phyloP scores from a whole-genome alignment of 37 sponge, comb jelly and placozoan genomes.

The Theonella swinhoei region DNA sequence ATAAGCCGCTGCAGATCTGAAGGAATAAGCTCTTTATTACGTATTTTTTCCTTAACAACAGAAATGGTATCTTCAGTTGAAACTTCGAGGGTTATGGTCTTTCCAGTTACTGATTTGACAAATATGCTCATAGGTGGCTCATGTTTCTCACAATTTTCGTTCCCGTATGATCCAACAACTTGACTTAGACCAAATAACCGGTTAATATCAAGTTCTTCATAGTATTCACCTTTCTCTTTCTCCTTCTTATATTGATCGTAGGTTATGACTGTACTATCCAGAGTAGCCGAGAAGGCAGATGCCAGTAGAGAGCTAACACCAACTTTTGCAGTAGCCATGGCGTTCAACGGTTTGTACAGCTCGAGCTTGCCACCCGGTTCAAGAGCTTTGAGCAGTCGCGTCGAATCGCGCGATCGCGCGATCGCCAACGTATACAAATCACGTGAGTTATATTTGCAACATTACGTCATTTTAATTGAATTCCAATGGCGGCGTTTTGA shows the following conservation, averaged over 20 bases:
- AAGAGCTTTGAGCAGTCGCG: too few species aligned
- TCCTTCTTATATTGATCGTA: neutral
- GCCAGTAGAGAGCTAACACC: neutral
- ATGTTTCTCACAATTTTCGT: neutral
- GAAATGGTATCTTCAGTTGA: constrained; percentile 1
- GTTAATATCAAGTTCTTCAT: neutral
- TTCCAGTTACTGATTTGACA: constrained; percentile 5
- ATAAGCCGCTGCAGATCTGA: constrained; percentile 39
- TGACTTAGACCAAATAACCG: neutral
- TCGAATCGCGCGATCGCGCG: too few species aligned
- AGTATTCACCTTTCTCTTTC: neutral
- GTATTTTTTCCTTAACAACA: neutral
- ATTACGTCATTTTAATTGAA: too few species aligned
- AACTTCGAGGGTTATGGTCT: constrained; percentile 36
- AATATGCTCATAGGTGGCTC: neutral
- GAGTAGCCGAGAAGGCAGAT: neutral
- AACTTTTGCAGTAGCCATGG: neutral
- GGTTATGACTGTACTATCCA: neutral
- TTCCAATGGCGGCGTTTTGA: too few species aligned
- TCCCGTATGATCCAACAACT: neutral
- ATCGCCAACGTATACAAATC: too few species aligned
- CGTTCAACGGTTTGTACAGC: too few species aligned
- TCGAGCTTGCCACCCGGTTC: neutral
- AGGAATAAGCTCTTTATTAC: constrained; percentile 38
- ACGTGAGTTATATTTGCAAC: too few species aligned